Evolutionary conservation across 2,113 vertebrate species (phyloP).

Genomic region (Nyctereutes procyonoides): DNA sequence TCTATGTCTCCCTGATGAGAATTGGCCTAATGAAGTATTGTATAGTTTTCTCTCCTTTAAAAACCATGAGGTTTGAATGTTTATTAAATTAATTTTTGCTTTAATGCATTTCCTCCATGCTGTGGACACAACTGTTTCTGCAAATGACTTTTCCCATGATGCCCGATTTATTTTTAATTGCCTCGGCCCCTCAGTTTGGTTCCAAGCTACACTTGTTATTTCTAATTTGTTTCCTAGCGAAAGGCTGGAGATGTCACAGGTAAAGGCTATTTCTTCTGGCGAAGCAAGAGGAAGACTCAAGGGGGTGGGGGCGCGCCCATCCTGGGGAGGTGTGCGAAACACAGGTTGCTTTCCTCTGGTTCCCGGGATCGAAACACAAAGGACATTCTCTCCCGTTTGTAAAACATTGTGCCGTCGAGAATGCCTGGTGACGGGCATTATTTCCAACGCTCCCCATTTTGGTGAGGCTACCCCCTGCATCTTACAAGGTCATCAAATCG

Average conservation of each 20-base stretch:
- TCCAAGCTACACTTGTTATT: slow-evolving; percentile 54
- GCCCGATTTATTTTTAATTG: slow-evolving; percentile 86
- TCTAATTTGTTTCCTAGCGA: slow-evolving; percentile 75
- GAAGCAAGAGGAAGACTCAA: neutral
- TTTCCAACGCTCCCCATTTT: neutral
- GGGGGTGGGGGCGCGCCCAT: neutral
- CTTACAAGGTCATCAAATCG: neutral
- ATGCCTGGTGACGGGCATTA: neutral
- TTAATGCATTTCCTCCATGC: slow-evolving; percentile 82
- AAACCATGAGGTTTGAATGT: slow-evolving; percentile 73
- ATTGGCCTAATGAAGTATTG: slow-evolving; percentile 77
- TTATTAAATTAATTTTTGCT: slow-evolving; percentile 83
- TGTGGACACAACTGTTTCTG: slow-evolving; percentile 79
- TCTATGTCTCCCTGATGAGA: slow-evolving; percentile 61
- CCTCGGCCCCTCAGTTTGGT: slow-evolving; percentile 79
- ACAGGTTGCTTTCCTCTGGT: neutral
- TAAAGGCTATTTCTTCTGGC: neutral
- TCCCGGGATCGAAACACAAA: slow-evolving; percentile 29
- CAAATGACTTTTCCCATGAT: slow-evolving; percentile 83
- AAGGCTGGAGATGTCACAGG: slow-evolving; percentile 38
- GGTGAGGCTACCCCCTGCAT: neutral
- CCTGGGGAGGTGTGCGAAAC: neutral
- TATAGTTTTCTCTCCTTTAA: slow-evolving; percentile 31
- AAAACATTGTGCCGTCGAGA: neutral
- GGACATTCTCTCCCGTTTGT: neutral